Evolutionary conservation across 2,113 vertebrate species (phyloP).

Genomic region (Sula dactylatra): DNA sequence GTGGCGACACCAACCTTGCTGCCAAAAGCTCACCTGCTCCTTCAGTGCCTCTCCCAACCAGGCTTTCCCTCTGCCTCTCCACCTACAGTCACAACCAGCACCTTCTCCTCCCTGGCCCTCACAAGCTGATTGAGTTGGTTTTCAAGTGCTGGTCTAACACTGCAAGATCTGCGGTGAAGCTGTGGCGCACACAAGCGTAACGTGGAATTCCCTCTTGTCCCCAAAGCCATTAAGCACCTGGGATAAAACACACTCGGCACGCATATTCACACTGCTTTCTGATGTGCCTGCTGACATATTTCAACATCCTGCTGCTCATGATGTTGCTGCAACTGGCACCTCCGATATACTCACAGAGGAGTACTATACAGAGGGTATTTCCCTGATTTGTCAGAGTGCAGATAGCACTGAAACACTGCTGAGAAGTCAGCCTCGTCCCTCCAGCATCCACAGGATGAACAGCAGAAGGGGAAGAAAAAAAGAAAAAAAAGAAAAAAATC

Average conservation of each 20-base stretch:
- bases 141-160: not conserved
- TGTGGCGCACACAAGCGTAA: too few relatives aligned
- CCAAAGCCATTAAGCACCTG: not conserved
- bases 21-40: not conserved
- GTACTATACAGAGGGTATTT: not conserved
- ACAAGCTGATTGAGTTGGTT: not conserved
- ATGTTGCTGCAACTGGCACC: not conserved
- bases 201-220: not conserved
- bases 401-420: not conserved
- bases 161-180: not conserved
- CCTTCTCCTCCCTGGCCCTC: not conserved
- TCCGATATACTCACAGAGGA: not conserved
- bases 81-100: not conserved
- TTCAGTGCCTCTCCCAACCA: not conserved
- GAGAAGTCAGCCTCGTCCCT: not conserved
- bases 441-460: not conserved
- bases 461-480: not conserved
- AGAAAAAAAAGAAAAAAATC: not conserved
- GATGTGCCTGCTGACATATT: not conserved
- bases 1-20: not conserved
- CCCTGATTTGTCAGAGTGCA: not conserved
- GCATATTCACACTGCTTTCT: not conserved
- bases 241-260: not conserved
- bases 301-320: not conserved
- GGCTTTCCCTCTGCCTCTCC: not conserved